These are phyloP conservation scores for Drosophila neutralis DNA, from an alignment of 2,888 invertebrate species.

Conservation along the genomic window DNA sequence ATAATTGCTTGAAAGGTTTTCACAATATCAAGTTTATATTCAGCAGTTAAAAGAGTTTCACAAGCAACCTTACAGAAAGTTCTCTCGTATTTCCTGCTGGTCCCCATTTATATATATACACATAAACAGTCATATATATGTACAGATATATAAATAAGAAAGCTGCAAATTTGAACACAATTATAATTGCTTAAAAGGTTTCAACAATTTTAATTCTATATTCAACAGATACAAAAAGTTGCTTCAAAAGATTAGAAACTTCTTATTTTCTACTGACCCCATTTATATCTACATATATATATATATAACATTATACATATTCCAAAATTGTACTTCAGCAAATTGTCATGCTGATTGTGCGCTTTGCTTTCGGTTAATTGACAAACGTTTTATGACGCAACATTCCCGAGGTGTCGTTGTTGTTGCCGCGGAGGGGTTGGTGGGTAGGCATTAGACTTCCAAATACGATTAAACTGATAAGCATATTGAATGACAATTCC, in stretches of 20 bases:
- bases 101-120: neutral
- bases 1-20: neutral
- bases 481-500: constrained; percentile 22
- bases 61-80: neutral
- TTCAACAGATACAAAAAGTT: neutral
- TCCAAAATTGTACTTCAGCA: neutral
- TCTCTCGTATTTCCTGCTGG: neutral
- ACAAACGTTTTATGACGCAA: constrained; percentile 19
- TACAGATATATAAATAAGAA: neutral
- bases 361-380: constrained; percentile 17
- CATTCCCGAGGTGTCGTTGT: neutral
- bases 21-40: neutral
- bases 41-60: neutral
- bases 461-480: constrained; percentile 41
- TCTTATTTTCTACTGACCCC: neutral
- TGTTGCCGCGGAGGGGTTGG: neutral
- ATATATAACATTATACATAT: neutral
- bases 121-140: neutral
- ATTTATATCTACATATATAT: neutral
- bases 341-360: constrained; percentile 43
- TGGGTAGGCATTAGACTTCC: constrained; percentile 33
- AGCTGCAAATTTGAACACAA: neutral
- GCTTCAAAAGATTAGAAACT: neutral
- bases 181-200: neutral
- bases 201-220: neutral